Percentiles rank a stretch among this genome's conserved stretches.
These are phyloP conservation scores for Pelecanoides urinatrix DNA, from an alignment of 2,113 vertebrate genomes.

Conservation along the genomic window DNA sequence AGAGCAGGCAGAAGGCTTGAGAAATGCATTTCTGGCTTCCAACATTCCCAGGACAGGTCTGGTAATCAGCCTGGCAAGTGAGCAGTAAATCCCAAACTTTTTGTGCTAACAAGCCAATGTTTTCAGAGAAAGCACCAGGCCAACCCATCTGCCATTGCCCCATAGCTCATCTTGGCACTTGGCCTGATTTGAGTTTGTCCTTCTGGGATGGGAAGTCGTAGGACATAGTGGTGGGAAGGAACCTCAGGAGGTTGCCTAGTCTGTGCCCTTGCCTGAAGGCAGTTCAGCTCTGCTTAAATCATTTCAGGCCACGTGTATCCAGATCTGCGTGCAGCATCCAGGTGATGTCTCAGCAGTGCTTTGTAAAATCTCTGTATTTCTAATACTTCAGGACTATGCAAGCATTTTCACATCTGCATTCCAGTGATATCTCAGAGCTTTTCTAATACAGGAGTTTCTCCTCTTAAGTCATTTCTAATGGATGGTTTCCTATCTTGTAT, in stretches of 20 bases:
- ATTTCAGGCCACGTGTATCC: not conserved
- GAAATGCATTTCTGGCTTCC: not conserved
- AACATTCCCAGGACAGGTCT: not conserved
- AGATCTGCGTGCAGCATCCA: not conserved
- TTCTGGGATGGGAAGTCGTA: not conserved
- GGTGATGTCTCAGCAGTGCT: constrained; percentile 26
- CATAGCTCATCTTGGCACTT: not conserved
- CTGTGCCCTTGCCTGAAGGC: constrained; percentile 34
- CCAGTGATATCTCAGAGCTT: not conserved
- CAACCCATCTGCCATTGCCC: not conserved
- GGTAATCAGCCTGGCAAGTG: not conserved
- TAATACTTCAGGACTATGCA: not conserved
- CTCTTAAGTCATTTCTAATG: not conserved
- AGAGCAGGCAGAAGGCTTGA: not conserved
- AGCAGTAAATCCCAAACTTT: not conserved
- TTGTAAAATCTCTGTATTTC: constrained; percentile 6
- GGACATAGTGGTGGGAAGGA: not conserved
- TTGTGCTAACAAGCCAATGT: not conserved
- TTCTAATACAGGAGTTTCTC: not conserved
- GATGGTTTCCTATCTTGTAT: not conserved
- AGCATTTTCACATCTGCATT: not conserved
- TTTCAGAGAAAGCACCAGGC: not conserved
- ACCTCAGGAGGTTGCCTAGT: not conserved
- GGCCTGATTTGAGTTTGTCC: not conserved
- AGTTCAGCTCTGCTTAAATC: constrained; percentile 13